Conservation (phyloP, 1,140 invertebrate species). For the Drosophila orena region DNA sequence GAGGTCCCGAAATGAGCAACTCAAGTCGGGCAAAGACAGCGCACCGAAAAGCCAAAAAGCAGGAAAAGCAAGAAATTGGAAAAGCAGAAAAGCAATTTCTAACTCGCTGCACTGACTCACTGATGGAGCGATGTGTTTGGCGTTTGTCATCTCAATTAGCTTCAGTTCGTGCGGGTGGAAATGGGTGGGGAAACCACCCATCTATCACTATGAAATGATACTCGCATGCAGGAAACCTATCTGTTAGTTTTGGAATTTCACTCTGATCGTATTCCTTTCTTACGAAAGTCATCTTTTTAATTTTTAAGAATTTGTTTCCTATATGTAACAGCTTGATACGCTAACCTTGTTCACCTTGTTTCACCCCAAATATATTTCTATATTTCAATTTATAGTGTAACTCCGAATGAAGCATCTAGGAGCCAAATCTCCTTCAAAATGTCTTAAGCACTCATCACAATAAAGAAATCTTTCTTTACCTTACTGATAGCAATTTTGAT, state of each 20-base stretch:
- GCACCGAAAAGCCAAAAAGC: constrained; percentile 23
- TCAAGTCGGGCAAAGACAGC: constrained; percentile 18
- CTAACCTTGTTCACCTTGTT: too few species aligned
- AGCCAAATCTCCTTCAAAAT: too few species aligned
- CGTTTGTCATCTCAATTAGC: constrained; percentile 55
- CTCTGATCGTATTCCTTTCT: too few species aligned
- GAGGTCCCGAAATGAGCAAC: constrained; percentile 20
- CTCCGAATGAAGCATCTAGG: too few species aligned
- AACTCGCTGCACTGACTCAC: constrained; percentile 50
- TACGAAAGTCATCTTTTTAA: too few species aligned
- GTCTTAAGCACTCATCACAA: too few species aligned
- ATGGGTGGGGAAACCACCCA: constrained; percentile 22
- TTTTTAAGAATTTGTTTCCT: too few species aligned
- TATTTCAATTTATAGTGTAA: too few species aligned
- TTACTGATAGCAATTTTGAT: neutral
- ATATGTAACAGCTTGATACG: neutral
- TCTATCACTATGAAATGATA: constrained; percentile 50
- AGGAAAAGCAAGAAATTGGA: constrained; percentile 14
- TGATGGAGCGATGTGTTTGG: constrained; percentile 55
- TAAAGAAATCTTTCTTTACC: neutral
- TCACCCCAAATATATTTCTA: too few species aligned
- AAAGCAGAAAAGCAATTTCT: constrained; percentile 48
- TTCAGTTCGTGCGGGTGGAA: constrained; percentile 24
- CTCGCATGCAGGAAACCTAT: constrained; percentile 34
- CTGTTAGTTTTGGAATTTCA: neutral